Percentiles rank a stretch among this genome's conserved stretches.
These are phyloP conservation scores for Actinernus sp. DNA, from an alignment of 92 coral and sea anemone genomes.

Conservation along the genomic window DNA sequence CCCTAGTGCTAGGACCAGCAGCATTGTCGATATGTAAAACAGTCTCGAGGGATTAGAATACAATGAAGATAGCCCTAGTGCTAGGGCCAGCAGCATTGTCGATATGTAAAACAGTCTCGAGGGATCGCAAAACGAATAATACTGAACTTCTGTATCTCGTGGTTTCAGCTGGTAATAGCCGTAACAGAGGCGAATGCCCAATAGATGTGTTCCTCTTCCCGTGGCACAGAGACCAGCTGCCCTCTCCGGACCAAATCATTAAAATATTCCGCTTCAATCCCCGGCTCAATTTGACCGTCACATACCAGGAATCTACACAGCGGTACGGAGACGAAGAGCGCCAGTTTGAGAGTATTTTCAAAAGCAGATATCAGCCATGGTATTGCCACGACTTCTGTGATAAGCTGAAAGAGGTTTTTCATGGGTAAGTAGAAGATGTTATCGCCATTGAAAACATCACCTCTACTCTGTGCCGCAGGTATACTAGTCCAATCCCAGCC, in stretches of 20 bases:
- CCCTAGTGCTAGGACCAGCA: no score
- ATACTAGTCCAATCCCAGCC: no score
- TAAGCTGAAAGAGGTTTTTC: slow-evolving; percentile 14
- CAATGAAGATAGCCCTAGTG: no score
- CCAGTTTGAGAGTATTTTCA: slow-evolving; percentile 25
- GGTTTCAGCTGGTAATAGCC: no score
- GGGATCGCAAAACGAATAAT: no score
- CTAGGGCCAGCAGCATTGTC: no score
- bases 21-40: no score
- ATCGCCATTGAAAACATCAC: not conserved
- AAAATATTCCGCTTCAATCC: slow-evolving; percentile 33
- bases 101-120: no score
- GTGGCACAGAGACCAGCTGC: slow-evolving; percentile 32
- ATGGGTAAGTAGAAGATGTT: slow-evolving; percentile 8
- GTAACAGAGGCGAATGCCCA: slow-evolving; percentile 44
- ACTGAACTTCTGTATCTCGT: no score
- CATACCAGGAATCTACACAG: slow-evolving; percentile 12
- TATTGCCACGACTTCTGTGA: slow-evolving; percentile 23
- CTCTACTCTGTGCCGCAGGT: no score
- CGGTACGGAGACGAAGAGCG: slow-evolving; percentile 19
- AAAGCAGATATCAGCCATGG: slow-evolving; percentile 26
- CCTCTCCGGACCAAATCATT: slow-evolving; percentile 25
- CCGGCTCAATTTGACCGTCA: slow-evolving; percentile 11
- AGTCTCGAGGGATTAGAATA: no score
- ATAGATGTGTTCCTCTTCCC: slow-evolving; percentile 14